Percentiles rank a stretch among this genome's conserved stretches.
Evolutionary conservation across 2,797 vertebrate genomes (phyloP).

Genomic region (Odontamblyopus lacepedii): DNA sequence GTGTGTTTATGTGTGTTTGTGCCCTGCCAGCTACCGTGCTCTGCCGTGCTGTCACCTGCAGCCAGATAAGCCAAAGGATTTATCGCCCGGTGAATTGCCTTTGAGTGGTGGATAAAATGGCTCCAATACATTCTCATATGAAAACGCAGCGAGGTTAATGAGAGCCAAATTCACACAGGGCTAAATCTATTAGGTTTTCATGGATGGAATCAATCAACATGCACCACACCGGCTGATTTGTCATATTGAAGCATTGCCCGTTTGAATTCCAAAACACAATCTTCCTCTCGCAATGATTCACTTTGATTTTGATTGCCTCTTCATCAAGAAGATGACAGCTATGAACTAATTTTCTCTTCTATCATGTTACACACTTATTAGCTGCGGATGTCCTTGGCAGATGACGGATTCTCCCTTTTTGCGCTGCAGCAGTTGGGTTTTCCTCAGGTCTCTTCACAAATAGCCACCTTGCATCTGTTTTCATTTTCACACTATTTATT

Average conservation of each 20-base stretch:
- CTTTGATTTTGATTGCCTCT: conserved; percentile 81
- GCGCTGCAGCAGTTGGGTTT: conserved; percentile 58
- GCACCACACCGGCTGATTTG: conserved; percentile 75
- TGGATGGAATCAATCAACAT: conserved; percentile 81
- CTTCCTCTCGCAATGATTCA: conserved; percentile 76
- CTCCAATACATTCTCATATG: conserved; percentile 78
- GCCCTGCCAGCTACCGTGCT: conserved; percentile 56
- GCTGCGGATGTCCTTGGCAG: conserved; percentile 70
- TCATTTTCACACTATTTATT: conserved; percentile 42
- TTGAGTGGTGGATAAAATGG: conserved; percentile 80
- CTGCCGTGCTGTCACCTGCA: conserved; percentile 77
- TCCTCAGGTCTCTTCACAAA: conserved; percentile 52
- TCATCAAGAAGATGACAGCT: conserved; percentile 77
- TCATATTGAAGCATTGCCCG: conserved; percentile 79
- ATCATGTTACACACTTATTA: conserved; percentile 79
- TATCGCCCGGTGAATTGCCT: conserved; percentile 79
- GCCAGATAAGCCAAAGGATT: conserved; percentile 80
- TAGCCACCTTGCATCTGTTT: conserved; percentile 28
- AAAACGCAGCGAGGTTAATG: conserved; percentile 81
- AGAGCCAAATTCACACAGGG: conserved; percentile 79
- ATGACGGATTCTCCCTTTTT: conserved; percentile 65
- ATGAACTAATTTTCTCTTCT: conserved; percentile 76
- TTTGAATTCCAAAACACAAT: conserved; percentile 79
- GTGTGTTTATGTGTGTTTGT: conserved; percentile 53
- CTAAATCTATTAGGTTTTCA: conserved; percentile 83